Conservation (phyloP, 2,888 invertebrate species). For the Gandaritis pyraliata region DNA sequence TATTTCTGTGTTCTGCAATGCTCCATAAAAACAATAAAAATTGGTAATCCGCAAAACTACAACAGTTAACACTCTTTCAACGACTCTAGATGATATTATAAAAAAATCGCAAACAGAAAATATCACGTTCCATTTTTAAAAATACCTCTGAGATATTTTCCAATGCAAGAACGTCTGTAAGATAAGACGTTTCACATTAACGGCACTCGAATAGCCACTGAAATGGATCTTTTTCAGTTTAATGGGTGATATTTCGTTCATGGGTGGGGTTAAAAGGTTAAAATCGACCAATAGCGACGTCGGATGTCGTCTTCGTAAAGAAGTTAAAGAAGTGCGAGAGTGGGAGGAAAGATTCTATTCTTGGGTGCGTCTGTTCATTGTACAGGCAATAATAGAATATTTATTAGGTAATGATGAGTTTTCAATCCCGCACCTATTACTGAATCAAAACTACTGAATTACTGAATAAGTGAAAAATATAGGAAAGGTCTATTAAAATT, state of each 20-base stretch:
- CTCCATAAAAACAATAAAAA: too few species aligned
- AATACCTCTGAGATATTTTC: constrained; percentile 23
- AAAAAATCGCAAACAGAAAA: constrained; percentile 20
- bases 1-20: too few species aligned
- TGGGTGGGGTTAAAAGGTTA: constrained; percentile 82
- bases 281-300: constrained; percentile 69
- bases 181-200: constrained; percentile 69
- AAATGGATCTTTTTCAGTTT: constrained; percentile 76
- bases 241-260: constrained; percentile 79
- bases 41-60: too few species aligned
- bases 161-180: constrained; percentile 43
- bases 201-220: constrained; percentile 62
- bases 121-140: constrained; percentile 38
- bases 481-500: too few species aligned
- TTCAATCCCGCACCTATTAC: too few species aligned
- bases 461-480: too few species aligned
- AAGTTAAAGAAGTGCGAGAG: constrained; percentile 59
- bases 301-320: constrained; percentile 54
- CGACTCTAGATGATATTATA: constrained; percentile 6
- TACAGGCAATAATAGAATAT: constrained; percentile 33
- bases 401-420: background rate
- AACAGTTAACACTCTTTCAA: too few species aligned
- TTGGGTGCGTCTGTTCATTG: constrained; percentile 60
- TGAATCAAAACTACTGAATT: too few species aligned
- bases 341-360: constrained; percentile 73